These are phyloP conservation scores for Lycocerus yunnanus DNA, from an alignment of 2,888 invertebrate genomes.

Conservation along the genomic window DNA sequence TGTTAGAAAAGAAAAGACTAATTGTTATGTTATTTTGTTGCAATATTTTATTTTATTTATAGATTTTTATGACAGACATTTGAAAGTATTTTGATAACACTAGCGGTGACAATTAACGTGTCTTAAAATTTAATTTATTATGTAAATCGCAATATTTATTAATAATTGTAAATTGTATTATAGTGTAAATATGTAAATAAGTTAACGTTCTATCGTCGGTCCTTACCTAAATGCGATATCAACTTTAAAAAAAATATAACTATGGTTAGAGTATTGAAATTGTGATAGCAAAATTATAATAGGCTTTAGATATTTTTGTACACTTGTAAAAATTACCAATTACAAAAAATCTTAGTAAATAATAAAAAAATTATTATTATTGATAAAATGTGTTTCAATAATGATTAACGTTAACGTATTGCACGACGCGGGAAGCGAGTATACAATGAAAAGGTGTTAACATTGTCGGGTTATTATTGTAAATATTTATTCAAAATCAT, in stretches of 20 bases:
- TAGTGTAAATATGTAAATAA: not conserved
- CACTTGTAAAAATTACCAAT: constrained; percentile 34
- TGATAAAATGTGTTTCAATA: not conserved
- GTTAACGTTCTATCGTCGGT: constrained; percentile 5
- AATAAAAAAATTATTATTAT: constrained; percentile 13
- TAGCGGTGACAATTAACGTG: not conserved
- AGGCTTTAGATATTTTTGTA: constrained; percentile 55
- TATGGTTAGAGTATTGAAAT: constrained; percentile 45
- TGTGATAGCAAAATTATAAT: constrained; percentile 52
- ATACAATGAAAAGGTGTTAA: not conserved
- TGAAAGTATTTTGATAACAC: not conserved
- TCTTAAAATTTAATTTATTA: not conserved
- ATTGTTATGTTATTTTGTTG: not conserved
- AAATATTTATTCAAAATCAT: constrained; percentile 13
- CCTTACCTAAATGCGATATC: constrained; percentile 8
- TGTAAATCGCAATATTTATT: constrained; percentile 1
- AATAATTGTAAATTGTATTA: not conserved
- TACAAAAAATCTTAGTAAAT: constrained; percentile 16
- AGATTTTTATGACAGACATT: not conserved
- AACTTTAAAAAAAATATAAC: not conserved
- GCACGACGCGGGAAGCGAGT: not conserved
- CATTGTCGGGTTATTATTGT: not conserved
- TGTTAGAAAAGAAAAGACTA: not conserved
- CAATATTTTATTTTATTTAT: not conserved
- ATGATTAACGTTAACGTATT: not conserved